Conservation (phyloP, 2,113 vertebrate genomes). For the Hymenochirus boettgeri region DNA sequence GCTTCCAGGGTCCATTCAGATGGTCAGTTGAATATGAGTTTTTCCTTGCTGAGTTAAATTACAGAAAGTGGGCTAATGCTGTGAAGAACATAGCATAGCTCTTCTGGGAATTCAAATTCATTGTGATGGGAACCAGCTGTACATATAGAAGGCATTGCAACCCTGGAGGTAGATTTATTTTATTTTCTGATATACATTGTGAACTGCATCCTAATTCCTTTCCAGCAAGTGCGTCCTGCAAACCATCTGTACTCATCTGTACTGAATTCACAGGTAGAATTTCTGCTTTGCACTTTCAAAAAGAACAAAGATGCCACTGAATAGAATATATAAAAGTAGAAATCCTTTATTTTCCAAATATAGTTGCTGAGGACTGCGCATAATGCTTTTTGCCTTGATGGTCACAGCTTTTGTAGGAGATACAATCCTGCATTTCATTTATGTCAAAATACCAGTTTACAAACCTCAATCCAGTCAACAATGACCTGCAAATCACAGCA, state of each 20-base stretch:
- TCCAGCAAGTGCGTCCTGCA: neutral
- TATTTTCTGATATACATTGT: neutral
- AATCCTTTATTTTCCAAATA: too few relatives aligned
- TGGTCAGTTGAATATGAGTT: neutral
- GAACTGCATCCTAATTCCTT: neutral
- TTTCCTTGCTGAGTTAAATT: conserved; percentile 16
- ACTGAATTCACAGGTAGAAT: neutral
- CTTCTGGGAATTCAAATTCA: neutral
- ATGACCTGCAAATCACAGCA: too few relatives aligned
- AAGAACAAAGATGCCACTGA: neutral
- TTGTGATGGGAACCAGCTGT: neutral
- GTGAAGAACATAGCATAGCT: neutral
- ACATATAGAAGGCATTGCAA: conserved; percentile 1
- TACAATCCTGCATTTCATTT: too few relatives aligned
- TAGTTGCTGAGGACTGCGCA: too few relatives aligned
- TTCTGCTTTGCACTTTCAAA: neutral
- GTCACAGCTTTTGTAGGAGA: too few relatives aligned
- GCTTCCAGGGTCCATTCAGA: conserved; percentile 1
- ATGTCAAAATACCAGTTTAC: too few relatives aligned
- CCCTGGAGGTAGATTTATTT: neutral
- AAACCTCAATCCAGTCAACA: too few relatives aligned
- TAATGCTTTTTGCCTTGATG: too few relatives aligned
- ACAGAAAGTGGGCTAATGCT: neutral
- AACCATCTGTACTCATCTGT: neutral
- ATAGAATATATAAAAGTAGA: too few relatives aligned